A percentile compares a stretch with the other conserved stretches of the same genome.
phyloP scores from a whole-genome alignment of 2,888 invertebrate genomes.

The Osmoderma eremita region DNA sequence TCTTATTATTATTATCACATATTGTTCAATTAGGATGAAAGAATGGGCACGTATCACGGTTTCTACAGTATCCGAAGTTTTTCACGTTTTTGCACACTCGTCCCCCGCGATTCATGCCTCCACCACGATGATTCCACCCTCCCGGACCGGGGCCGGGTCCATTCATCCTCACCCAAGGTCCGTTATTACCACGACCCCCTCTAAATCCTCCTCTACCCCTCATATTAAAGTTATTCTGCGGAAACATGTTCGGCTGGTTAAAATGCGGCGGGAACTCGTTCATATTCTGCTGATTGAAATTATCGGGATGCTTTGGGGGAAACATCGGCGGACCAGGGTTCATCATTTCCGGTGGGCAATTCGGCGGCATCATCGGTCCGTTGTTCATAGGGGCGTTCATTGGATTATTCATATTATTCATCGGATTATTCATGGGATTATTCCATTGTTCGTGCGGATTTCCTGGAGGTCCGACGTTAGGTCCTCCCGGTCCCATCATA shows the following conservation, averaged over 20 bases:
- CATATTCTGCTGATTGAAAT: slow-evolving; percentile 62
- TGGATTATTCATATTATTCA: slow-evolving; percentile 34
- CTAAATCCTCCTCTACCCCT: slow-evolving; percentile 52
- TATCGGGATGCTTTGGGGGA: slow-evolving; percentile 57
- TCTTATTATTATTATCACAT: slow-evolving; percentile 58
- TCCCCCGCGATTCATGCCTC: slow-evolving; percentile 62
- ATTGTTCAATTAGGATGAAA: slow-evolving; percentile 75
- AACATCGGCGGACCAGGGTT: slow-evolving; percentile 62
- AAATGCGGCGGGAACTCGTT: slow-evolving; percentile 62
- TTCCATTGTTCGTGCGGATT: slow-evolving; percentile 39
- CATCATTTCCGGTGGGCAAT: slow-evolving; percentile 62
- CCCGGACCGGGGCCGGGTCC: slow-evolving; percentile 51
- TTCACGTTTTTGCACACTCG: slow-evolving; percentile 81
- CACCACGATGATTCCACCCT: slow-evolving; percentile 59
- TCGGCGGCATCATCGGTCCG: slow-evolving; percentile 57
- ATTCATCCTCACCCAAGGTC: slow-evolving; percentile 65
- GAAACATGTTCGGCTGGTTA: slow-evolving; percentile 61
- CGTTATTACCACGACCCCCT: slow-evolving; percentile 65
- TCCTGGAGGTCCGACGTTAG: slow-evolving; percentile 58
- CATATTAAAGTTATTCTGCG: slow-evolving; percentile 62
- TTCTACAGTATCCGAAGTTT: slow-evolving; percentile 82
- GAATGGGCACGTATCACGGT: slow-evolving; percentile 85
- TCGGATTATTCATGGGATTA: slow-evolving; percentile 40
- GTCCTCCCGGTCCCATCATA: slow-evolving; percentile 62
- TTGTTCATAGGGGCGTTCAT: slow-evolving; percentile 33